These are phyloP conservation scores for Chloromyia formosa DNA, from an alignment of 2,888 invertebrate species.

Conservation along the genomic window DNA sequence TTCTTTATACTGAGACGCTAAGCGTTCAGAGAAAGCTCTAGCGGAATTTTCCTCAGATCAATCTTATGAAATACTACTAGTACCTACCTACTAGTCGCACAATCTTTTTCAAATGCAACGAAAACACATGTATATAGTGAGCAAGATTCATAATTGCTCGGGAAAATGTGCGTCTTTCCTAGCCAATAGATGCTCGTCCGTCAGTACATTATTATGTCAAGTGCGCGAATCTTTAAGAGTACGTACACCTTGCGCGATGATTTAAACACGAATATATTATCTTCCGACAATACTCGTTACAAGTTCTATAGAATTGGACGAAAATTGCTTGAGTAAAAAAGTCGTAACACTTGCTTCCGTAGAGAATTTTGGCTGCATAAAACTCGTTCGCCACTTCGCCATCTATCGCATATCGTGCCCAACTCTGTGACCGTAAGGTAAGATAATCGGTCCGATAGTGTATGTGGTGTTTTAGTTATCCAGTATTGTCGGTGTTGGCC, in stretches of 20 bases:
- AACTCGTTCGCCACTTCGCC: constrained; percentile 36
- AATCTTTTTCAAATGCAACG: background rate
- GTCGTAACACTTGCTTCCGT: constrained; percentile 16
- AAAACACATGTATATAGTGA: too few species aligned
- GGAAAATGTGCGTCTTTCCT: background rate
- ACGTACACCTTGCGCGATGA: too few species aligned
- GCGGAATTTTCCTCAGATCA: constrained; percentile 38
- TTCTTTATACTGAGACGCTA: constrained; percentile 9
- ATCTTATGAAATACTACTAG: constrained; percentile 22
- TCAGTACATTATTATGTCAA: too few species aligned
- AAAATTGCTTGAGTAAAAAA: constrained; percentile 17
- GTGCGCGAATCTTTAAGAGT: too few species aligned
- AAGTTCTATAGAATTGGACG: constrained; percentile 17
- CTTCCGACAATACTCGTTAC: constrained; percentile 16
- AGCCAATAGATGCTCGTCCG: too few species aligned
- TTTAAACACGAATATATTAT: background rate
- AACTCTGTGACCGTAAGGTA: constrained; percentile 37
- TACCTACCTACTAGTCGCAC: background rate
- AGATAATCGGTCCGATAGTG: constrained; percentile 30
- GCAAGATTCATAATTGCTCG: background rate
- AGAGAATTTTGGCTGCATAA: constrained; percentile 36
- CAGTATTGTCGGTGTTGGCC: constrained; percentile 20
- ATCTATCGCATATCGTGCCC: constrained; percentile 28
- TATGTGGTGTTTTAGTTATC: background rate
- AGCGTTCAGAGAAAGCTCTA: constrained; percentile 32